Percentiles rank a stretch among this genome's conserved stretches.
These are phyloP conservation scores for Fabriciana adippe DNA, from an alignment of 2,888 invertebrate species.

Conservation along the genomic window DNA sequence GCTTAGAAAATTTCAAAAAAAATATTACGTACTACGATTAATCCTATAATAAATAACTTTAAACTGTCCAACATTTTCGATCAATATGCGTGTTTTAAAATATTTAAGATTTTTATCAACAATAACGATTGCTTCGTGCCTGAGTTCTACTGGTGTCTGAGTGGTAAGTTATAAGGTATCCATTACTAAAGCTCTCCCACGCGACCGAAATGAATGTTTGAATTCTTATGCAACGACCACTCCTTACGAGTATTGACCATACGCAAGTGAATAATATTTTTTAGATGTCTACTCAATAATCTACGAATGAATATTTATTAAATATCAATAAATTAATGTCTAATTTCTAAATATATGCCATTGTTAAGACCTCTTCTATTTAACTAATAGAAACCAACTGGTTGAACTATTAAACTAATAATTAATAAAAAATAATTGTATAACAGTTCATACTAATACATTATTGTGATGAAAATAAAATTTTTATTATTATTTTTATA, in stretches of 20 bases:
- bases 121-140: slow-evolving; percentile 26
- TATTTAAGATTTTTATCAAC: slow-evolving; percentile 2
- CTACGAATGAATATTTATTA: no score
- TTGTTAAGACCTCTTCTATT: no score
- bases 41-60: not conserved
- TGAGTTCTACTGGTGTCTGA: slow-evolving; percentile 54
- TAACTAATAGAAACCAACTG: no score
- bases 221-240: slow-evolving; percentile 65
- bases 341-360: no score
- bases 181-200: slow-evolving; percentile 67
- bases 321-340: no score
- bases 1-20: no score
- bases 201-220: slow-evolving; percentile 55
- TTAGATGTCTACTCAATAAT: slow-evolving; percentile 1
- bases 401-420: no score
- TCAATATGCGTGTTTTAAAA: not conserved
- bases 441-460: no score
- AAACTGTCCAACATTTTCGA: slow-evolving; percentile 6
- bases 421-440: no score
- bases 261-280: slow-evolving; percentile 22
- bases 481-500: no score
- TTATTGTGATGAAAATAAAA: no score
- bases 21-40: not conserved
- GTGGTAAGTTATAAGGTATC: slow-evolving; percentile 48
- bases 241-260: slow-evolving; percentile 49